Conservation (phyloP, 2,797 vertebrate species). For the Schizopygopsis pylzovi region DNA sequence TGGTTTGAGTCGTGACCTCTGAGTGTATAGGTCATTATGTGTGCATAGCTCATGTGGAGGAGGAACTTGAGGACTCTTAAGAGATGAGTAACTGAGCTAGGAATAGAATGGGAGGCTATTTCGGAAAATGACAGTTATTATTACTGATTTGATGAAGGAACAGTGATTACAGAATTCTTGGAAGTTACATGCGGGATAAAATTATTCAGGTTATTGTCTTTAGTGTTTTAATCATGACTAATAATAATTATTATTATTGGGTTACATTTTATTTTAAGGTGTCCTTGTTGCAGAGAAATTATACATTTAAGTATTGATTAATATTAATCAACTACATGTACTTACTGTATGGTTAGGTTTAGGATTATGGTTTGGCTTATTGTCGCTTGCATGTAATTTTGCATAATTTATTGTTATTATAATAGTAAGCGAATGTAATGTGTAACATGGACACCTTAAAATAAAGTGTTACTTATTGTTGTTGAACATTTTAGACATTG, state of each 20-base stretch:
- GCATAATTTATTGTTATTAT: too few species aligned
- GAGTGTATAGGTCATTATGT: slow-evolving; percentile 24
- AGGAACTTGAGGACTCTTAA: slow-evolving; percentile 8
- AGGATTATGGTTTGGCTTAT: too few species aligned
- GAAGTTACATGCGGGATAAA: background rate
- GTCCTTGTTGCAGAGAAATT: too few species aligned
- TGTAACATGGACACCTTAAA: too few species aligned
- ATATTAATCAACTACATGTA: too few species aligned
- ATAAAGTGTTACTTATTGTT: background rate
- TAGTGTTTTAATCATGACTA: background rate
- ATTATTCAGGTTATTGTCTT: background rate
- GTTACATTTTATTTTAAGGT: too few species aligned
- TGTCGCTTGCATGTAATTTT: too few species aligned
- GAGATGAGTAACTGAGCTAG: slow-evolving; percentile 27
- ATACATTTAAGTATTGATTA: too few species aligned
- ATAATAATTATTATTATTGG: background rate
- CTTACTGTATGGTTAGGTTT: too few species aligned
- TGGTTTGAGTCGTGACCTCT: background rate
- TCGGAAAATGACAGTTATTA: slow-evolving; percentile 13
- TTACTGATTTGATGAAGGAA: slow-evolving; percentile 7
- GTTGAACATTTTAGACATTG: background rate
- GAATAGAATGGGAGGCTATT: background rate
- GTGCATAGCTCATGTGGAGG: background rate
- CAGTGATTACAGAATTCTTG: background rate
- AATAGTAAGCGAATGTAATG: too few species aligned